Evolutionary conservation across 1,140 invertebrate species (phyloP).

Genomic region (Leptinotarsa lineolata): DNA sequence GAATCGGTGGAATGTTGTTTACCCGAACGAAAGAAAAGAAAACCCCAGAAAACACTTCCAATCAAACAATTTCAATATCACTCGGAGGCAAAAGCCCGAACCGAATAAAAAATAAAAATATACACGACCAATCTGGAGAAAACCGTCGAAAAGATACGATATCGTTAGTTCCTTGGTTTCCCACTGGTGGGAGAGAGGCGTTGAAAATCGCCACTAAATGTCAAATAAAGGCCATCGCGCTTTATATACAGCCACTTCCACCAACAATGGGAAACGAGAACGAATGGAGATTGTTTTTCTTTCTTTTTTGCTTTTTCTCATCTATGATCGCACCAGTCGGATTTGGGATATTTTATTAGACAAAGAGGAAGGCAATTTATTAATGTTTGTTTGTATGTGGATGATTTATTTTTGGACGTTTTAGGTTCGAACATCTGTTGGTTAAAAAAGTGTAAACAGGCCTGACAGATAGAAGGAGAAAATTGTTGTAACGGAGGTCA

Average conservation of each 20-base stretch:
- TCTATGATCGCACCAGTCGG: background rate
- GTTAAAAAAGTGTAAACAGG: background rate
- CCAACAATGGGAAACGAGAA: constrained; percentile 47
- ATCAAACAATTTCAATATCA: background rate
- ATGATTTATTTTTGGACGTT: background rate
- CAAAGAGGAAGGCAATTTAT: too few relatives aligned
- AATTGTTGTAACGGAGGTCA: background rate
- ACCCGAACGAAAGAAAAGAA: too few relatives aligned
- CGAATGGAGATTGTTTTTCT: constrained; percentile 42
- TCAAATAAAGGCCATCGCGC: constrained; percentile 48
- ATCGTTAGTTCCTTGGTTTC: constrained; percentile 40
- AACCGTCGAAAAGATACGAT: constrained; percentile 37
- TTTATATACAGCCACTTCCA: constrained; percentile 38
- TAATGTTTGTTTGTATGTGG: background rate
- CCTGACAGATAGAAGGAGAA: background rate
- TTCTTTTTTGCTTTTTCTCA: constrained; percentile 25
- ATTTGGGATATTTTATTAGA: too few relatives aligned
- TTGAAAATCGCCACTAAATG: constrained; percentile 48
- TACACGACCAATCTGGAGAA: background rate
- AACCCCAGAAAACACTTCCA: background rate
- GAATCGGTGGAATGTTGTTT: too few relatives aligned
- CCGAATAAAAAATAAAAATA: background rate
- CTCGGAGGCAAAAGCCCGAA: background rate
- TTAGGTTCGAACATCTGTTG: background rate
- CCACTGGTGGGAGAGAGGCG: constrained; percentile 34